Evolutionary conservation across 1,140 invertebrate species (phyloP).

Genomic region (Drosophila navojoa): DNA sequence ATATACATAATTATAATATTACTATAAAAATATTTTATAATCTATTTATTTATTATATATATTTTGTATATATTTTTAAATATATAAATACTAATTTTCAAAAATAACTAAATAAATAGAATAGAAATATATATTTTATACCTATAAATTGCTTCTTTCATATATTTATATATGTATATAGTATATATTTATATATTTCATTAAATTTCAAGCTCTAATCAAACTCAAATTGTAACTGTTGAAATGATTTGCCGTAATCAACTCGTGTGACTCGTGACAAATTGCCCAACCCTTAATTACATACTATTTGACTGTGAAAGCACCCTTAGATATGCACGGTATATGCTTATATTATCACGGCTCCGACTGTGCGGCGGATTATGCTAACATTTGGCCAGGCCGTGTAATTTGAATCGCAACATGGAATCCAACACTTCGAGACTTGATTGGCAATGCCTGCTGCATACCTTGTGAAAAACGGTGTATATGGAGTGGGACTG

Average conservation of each 20-base stretch:
- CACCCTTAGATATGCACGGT: slow-evolving; percentile 19
- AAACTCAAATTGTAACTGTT: not conserved
- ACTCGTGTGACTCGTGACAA: slow-evolving; percentile 19
- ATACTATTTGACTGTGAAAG: slow-evolving; percentile 5
- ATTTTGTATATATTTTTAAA: too few relatives aligned
- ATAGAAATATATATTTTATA: too few relatives aligned
- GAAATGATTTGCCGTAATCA: slow-evolving; percentile 1
- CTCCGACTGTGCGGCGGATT: slow-evolving; percentile 52
- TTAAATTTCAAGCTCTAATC: not conserved
- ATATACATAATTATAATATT: too few relatives aligned
- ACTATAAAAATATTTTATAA: too few relatives aligned
- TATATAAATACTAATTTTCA: too few relatives aligned
- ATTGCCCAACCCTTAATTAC: slow-evolving; percentile 18
- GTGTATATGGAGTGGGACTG: slow-evolving; percentile 47
- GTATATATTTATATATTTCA: too few relatives aligned
- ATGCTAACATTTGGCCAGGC: slow-evolving; percentile 56
- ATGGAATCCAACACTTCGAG: slow-evolving; percentile 38
- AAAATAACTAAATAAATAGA: too few relatives aligned
- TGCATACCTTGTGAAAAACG: slow-evolving; percentile 11
- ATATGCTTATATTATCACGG: slow-evolving; percentile 7
- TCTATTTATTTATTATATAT: too few relatives aligned
- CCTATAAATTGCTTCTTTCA: too few relatives aligned
- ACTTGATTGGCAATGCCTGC: slow-evolving; percentile 45
- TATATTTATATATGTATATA: too few relatives aligned
- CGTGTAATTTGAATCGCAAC: slow-evolving; percentile 69